Evolutionary conservation across 1,140 invertebrate genomes (phyloP).

Genomic region (Ceratosolen fusciceps): DNA sequence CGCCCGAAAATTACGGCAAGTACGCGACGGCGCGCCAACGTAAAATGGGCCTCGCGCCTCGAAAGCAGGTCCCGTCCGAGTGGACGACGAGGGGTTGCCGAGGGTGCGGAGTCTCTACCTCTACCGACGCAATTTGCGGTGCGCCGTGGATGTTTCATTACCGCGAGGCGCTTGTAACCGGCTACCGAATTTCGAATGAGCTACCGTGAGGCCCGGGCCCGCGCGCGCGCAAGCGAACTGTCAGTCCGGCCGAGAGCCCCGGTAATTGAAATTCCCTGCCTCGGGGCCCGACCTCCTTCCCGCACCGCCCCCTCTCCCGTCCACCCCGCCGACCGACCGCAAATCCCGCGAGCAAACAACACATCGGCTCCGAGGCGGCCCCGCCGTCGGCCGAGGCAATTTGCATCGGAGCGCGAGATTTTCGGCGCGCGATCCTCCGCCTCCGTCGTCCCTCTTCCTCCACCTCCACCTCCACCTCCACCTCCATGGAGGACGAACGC

Average conservation of each 20-base stretch:
- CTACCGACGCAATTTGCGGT: slow-evolving; percentile 70
- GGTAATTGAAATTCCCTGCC: slow-evolving; percentile 70
- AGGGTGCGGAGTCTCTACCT: slow-evolving; percentile 67
- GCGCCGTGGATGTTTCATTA: slow-evolving; percentile 71
- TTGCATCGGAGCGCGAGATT: slow-evolving; percentile 37
- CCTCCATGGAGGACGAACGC: no score
- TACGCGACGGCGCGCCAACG: background rate
- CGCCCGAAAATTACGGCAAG: background rate
- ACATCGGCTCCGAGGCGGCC: no score
- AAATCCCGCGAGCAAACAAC: slow-evolving; percentile 69
- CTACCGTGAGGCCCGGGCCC: slow-evolving; percentile 54
- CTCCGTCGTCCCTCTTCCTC: no score
- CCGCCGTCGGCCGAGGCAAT: slow-evolving; percentile 13
- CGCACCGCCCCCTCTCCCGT: no score
- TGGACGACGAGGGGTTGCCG: slow-evolving; percentile 7
- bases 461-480: no score
- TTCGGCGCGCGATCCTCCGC: background rate
- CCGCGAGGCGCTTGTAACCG: slow-evolving; percentile 59
- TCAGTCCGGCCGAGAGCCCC: slow-evolving; percentile 60
- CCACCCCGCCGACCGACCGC: slow-evolving; percentile 63
- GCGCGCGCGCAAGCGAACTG: slow-evolving; percentile 52
- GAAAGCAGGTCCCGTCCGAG: background rate
- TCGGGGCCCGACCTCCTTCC: no score
- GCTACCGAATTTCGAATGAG: slow-evolving; percentile 73
- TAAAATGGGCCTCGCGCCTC: background rate